Evolutionary conservation across 1,140 invertebrate genomes (phyloP).

Genomic region (Ips nitidus): DNA sequence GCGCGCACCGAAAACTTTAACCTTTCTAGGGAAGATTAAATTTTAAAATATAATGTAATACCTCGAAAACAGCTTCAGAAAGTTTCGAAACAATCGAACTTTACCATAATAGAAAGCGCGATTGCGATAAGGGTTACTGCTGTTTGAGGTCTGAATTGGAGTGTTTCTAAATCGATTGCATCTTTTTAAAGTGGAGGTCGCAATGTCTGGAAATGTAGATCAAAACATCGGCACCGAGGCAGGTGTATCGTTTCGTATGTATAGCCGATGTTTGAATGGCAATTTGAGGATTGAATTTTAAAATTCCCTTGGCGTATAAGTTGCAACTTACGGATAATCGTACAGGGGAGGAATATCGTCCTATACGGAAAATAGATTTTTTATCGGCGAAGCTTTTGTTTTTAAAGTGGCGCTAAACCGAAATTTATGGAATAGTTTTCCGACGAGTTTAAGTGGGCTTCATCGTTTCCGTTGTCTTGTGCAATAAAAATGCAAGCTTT

Average conservation of each 20-base stretch:
- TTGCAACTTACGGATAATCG: conserved; percentile 23
- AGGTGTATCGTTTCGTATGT: conserved; percentile 18
- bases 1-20: conserved; percentile 1
- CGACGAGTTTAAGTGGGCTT: background rate
- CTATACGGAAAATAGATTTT: conserved; percentile 19
- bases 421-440: conserved; percentile 1
- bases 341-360: conserved; percentile 13
- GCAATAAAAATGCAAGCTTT: background rate
- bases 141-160: conserved; percentile 12
- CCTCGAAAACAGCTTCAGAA: conserved; percentile 14
- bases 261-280: conserved; percentile 21
- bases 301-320: conserved; percentile 26
- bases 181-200: background rate
- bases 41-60: conserved; percentile 22
- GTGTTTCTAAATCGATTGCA: background rate
- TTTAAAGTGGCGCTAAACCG: conserved; percentile 9
- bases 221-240: background rate
- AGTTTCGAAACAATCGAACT: conserved; percentile 21
- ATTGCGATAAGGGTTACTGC: conserved; percentile 13
- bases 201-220: background rate
- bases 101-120: conserved; percentile 17
- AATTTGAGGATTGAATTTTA: conserved; percentile 35
- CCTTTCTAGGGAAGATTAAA: conserved; percentile 6
- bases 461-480: background rate
- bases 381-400: conserved; percentile 13